Evolutionary conservation across 2,797 vertebrate species (phyloP).

Genomic region (Agapornis canus): DNA sequence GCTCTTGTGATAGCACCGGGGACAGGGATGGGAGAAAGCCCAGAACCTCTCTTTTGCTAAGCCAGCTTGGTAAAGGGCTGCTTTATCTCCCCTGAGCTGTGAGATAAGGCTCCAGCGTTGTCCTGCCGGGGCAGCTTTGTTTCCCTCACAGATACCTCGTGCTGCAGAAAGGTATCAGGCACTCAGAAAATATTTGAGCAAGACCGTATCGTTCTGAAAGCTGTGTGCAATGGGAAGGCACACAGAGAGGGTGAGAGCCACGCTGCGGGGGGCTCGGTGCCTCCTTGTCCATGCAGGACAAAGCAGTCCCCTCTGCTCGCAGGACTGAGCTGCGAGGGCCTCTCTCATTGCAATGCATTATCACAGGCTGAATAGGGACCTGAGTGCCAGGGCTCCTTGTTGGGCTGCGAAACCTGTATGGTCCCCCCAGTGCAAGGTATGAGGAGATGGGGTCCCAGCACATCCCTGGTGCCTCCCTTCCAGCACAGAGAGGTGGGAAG

Average conservation of each 20-base stretch:
- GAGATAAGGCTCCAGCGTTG: background rate
- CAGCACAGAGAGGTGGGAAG: background rate
- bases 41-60: background rate
- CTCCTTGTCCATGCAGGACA: background rate
- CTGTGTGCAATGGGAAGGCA: background rate
- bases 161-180: background rate
- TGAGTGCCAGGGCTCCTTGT: background rate
- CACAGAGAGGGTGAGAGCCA: background rate
- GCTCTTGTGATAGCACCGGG: background rate
- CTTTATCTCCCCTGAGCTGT: background rate
- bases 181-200: background rate
- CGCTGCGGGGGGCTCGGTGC: rapidly evolving
- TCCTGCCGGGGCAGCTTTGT: background rate
- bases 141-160: background rate
- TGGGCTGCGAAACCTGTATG: background rate
- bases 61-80: background rate
- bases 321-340: background rate
- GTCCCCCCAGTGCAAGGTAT: rapidly evolving
- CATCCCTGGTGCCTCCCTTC: background rate
- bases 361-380: rapidly evolving
- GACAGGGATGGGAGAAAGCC: background rate
- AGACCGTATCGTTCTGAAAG: background rate
- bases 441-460: background rate
- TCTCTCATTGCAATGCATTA: background rate
- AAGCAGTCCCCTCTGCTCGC: background rate